Base-by-base conservation (phyloP, 2,888 invertebrate species). In the Epistrophe grossulariae region DNA sequence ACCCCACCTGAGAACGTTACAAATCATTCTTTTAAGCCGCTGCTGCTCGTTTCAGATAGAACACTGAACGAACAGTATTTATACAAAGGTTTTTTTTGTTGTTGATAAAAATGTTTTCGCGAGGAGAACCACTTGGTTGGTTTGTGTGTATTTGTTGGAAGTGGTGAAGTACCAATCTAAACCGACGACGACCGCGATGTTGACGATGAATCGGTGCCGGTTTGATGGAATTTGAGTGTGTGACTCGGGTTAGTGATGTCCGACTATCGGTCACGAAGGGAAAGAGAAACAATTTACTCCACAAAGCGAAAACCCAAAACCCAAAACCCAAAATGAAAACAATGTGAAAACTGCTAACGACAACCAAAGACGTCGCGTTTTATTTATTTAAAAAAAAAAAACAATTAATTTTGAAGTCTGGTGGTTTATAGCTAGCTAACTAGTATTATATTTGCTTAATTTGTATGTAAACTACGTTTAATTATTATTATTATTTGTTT, bases 71-170 rank as follows among this genome's bases (percentile, higher is more conserved):
- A 78, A 77, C 74, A 70, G 70, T 64, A 62, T 82, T 19, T 77
- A 78, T 78, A 78, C 73, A 48, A 70, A 74, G 48, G 60, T 55
- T 50, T 73, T 59, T 80, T 17, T 59, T 38, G 0, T 62, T 15
- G 24, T 70, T 87, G 82, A 79, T 87, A 79, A 82, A 82, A 72
- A 73, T 13, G 13, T 50, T 60, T 85, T 85, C 73, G 85, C 85
- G 81, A 82, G 79, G 81, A 82, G 79, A 74, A 73, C 68, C 73
- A 70, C 77, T 38, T 38, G 50, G 50, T 19, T 19, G 17, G 28
- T 31, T 28, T 62, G 55, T 79, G 60, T 19, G 19, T 70, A 13
- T 70, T 70, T 40, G 15, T 66, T 70, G 35, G 24, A 28, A 40
- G 17, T 48, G 17, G 48, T 17, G 17, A 17, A 17, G 3, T 48